A percentile compares a stretch with the other conserved stretches of the same genome.
These are phyloP conservation scores for Agrochola macilenta DNA, from an alignment of 2,888 invertebrate genomes.

Conservation along the genomic window DNA sequence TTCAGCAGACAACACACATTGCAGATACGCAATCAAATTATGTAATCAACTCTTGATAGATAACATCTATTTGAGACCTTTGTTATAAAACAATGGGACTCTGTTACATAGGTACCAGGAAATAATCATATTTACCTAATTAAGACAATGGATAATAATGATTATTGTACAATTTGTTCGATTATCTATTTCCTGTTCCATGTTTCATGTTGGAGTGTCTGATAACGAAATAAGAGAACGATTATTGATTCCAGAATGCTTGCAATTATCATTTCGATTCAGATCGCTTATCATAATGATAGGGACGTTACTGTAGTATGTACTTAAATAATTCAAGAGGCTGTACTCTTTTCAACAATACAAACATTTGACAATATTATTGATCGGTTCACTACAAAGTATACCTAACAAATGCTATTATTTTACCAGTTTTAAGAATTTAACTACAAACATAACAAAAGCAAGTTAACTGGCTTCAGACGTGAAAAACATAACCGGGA, in stretches of 20 bases:
- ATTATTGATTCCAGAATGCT: conserved; percentile 18
- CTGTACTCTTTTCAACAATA: background rate
- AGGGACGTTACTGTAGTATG: background rate
- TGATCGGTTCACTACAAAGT: background rate
- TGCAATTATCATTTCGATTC: conserved; percentile 17
- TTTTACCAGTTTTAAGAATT: background rate
- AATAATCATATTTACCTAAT: conserved; percentile 28
- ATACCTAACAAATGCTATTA: background rate
- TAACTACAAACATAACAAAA: background rate
- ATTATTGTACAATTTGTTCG: conserved; percentile 31
- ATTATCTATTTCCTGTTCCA: conserved; percentile 35
- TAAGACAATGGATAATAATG: conserved; percentile 23
- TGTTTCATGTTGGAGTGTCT: conserved; percentile 28
- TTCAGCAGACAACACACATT: conserved; percentile 25
- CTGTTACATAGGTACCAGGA: conserved; percentile 28
- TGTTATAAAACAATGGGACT: conserved; percentile 24
- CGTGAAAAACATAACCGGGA: background rate
- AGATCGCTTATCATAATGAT: background rate
- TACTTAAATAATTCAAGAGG: conserved; percentile 24
- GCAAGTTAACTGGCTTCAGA: background rate
- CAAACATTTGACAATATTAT: conserved; percentile 5
- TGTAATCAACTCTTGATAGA: conserved; percentile 27
- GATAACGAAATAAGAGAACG: conserved; percentile 40
- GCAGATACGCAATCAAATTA: conserved; percentile 29
- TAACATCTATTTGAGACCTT: conserved; percentile 20